These are phyloP conservation scores for Cetoscarus ocellatus DNA, from an alignment of 2,797 vertebrate genomes.

Conservation along the genomic window DNA sequence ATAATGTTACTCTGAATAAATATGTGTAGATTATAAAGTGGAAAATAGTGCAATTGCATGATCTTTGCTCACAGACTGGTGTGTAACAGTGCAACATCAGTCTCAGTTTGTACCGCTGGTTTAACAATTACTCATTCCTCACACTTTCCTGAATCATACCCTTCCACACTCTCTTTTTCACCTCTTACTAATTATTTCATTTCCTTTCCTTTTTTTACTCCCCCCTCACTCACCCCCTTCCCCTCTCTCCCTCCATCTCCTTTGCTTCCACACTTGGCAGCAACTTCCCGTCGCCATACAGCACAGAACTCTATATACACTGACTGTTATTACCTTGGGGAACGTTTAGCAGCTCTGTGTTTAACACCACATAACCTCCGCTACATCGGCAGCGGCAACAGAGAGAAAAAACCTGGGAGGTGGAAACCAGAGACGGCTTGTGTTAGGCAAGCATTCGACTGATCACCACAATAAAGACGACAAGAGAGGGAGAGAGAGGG, in stretches of 20 bases:
- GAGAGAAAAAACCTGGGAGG: slow-evolving; percentile 74
- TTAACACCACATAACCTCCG: slow-evolving; percentile 85
- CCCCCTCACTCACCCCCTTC: not conserved
- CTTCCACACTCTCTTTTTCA: slow-evolving; percentile 11
- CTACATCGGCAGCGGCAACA: slow-evolving; percentile 75
- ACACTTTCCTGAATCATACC: slow-evolving; percentile 7
- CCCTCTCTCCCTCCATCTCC: slow-evolving; percentile 28
- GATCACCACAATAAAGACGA: slow-evolving; percentile 79
- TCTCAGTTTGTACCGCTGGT: slow-evolving; percentile 26
- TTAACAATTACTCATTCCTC: slow-evolving; percentile 25
- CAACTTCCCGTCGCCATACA: slow-evolving; percentile 49
- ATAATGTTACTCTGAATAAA: no score
- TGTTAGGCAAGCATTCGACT: slow-evolving; percentile 74
- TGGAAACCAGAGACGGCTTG: slow-evolving; percentile 74
- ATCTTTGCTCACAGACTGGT: not conserved
- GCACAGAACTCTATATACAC: slow-evolving; percentile 67
- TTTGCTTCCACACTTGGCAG: slow-evolving; percentile 43
- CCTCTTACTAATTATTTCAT: slow-evolving; percentile 33
- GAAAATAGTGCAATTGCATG: no score
- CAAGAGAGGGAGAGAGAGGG: slow-evolving; percentile 33
- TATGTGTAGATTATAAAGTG: no score
- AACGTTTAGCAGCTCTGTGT: slow-evolving; percentile 84
- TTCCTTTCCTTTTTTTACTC: slow-evolving; percentile 12
- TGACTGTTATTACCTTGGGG: slow-evolving; percentile 82
- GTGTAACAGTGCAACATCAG: slow-evolving; percentile 10